Percentiles rank a stretch among this genome's conserved stretches.
These are phyloP conservation scores for Lithobates pipiens DNA, from an alignment of 2,797 vertebrate species.

Conservation along the genomic window DNA sequence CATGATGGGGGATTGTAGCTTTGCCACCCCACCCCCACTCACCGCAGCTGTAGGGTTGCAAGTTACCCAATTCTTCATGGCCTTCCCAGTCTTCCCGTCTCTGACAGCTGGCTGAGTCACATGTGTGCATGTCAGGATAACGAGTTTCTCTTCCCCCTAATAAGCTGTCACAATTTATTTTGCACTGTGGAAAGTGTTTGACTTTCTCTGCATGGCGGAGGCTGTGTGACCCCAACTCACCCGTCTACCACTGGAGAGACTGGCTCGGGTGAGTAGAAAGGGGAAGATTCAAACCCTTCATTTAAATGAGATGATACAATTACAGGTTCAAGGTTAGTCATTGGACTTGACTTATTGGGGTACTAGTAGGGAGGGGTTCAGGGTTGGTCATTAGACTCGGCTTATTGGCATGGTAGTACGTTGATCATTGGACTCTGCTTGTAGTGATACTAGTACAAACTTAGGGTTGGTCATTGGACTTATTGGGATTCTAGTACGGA, in stretches of 20 bases:
- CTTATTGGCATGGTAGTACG: too few species aligned
- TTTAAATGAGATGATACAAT: neutral
- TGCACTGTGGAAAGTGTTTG: neutral
- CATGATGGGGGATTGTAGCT: neutral
- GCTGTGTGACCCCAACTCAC: neutral
- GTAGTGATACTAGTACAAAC: too few species aligned
- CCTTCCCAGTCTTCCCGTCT: neutral
- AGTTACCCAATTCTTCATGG: neutral
- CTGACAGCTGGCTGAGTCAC: conserved; percentile 1
- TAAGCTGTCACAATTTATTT: neutral
- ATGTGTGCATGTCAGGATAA: conserved; percentile 5
- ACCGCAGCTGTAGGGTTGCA: neutral
- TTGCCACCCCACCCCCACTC: too few species aligned
- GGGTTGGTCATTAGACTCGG: too few species aligned
- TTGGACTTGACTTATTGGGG: too few species aligned
- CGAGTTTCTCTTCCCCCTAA: neutral
- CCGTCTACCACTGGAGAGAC: neutral
- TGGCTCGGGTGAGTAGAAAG: neutral
- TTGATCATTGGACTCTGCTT: neutral
- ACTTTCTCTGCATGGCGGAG: conserved; percentile 2
- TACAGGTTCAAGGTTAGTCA: neutral
- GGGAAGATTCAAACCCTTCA: neutral
- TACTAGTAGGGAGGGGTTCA: too few species aligned
- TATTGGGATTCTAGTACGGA: too few species aligned
- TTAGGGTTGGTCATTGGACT: too few species aligned